A percentile compares a stretch with the other conserved stretches of the same genome.
These are phyloP conservation scores for Mythimna vitellina DNA, from an alignment of 2,888 invertebrate genomes.

Conservation along the genomic window DNA sequence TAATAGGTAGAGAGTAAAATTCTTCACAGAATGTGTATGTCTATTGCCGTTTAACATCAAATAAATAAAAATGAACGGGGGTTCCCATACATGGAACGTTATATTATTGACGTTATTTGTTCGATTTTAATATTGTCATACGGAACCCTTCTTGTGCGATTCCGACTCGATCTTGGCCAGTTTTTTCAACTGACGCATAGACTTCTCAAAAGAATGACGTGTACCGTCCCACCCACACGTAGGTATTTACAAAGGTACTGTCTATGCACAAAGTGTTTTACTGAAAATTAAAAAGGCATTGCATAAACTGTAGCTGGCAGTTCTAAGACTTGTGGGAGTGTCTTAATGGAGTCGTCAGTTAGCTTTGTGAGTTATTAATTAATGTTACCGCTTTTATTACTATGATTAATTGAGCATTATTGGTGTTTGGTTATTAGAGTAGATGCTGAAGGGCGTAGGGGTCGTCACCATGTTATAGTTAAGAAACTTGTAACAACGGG, in stretches of 20 bases:
- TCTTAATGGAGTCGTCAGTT: constrained; percentile 26
- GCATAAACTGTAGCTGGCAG: not conserved
- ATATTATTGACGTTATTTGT: too few relatives aligned
- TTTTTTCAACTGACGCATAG: not conserved
- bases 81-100: too few relatives aligned
- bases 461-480: too few relatives aligned
- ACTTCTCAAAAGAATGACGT: not conserved
- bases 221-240: not conserved
- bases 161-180: too few relatives aligned
- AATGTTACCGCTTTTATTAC: not conserved
- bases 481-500: too few relatives aligned
- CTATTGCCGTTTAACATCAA: too few relatives aligned
- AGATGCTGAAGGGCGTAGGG: too few relatives aligned
- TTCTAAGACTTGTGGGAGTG: constrained; percentile 20
- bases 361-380: constrained; percentile 10
- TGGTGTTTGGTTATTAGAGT: not conserved
- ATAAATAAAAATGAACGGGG: too few relatives aligned
- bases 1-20: too few relatives aligned
- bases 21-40: too few relatives aligned
- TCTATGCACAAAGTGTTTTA: constrained; percentile 9
- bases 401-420: not conserved
- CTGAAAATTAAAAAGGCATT: constrained; percentile 36
- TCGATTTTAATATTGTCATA: too few relatives aligned
- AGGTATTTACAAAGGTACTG: not conserved
- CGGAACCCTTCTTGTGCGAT: too few relatives aligned